phyloP scores from a whole-genome alignment of 2,113 vertebrate species.

The Chrysemys picta region DNA sequence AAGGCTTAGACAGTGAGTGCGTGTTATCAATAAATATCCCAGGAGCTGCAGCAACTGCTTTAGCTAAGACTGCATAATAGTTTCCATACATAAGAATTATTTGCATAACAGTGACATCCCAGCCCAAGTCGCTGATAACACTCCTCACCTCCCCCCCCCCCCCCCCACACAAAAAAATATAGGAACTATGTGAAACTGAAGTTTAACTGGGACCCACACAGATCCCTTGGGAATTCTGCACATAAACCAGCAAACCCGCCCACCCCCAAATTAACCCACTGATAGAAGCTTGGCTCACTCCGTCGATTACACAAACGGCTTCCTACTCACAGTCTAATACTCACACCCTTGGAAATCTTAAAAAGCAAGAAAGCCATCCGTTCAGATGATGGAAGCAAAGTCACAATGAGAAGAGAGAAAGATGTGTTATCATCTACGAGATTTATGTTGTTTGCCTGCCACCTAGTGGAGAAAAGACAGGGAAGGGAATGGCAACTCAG shows the following conservation, averaged over 20 bases:
- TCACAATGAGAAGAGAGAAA: accelerated
- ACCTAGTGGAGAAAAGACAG: conserved; percentile 48
- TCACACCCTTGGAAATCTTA: not conserved
- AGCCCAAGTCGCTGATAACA: not conserved
- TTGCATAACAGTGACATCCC: not conserved
- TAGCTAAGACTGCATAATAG: not conserved
- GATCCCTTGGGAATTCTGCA: accelerated
- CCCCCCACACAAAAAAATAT: not conserved
- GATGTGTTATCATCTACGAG: not conserved
- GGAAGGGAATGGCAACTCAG: not conserved
- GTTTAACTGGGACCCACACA: not conserved
- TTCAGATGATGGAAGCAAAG: not conserved
- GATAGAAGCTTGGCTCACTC: accelerated
- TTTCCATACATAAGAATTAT: not conserved
- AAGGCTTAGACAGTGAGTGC: not conserved
- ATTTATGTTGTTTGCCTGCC: conserved; percentile 7
- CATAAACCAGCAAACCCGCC: not conserved
- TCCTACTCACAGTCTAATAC: not conserved
- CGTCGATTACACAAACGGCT: not conserved
- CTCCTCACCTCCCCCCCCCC: not conserved
- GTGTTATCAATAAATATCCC: accelerated
- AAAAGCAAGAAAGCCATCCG: not conserved
- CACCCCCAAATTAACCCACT: not conserved
- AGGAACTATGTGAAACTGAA: not conserved
- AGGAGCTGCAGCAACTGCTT: not conserved